phyloP scores from a whole-genome alignment of 1,140 invertebrate genomes.

The Drosophila lowei region DNA sequence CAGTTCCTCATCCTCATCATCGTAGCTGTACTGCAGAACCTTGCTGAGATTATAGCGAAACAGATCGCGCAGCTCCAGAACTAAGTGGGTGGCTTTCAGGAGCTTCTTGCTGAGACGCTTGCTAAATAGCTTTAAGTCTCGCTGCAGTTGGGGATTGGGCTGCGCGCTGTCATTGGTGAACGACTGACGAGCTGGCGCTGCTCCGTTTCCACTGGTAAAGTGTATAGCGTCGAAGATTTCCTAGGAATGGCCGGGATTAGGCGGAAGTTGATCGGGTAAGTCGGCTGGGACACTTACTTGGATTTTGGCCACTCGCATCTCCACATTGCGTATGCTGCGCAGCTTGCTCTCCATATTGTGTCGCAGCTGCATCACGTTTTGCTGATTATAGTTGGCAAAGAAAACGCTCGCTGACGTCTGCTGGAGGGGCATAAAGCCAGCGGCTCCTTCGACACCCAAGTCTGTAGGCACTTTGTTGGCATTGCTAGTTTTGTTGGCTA shows the following conservation, averaged over 20 bases:
- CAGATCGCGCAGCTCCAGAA: conserved; percentile 69
- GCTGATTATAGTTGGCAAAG: conserved; percentile 72
- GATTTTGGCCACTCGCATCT: conserved; percentile 85
- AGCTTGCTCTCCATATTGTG: conserved; percentile 73
- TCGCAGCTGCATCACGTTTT: conserved; percentile 74
- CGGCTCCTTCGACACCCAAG: conserved; percentile 28
- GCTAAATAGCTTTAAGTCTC: conserved; percentile 81
- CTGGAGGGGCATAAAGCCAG: conserved; percentile 59
- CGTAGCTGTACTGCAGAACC: conserved; percentile 63
- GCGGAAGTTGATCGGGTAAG: not conserved
- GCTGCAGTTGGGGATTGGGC: conserved; percentile 50
- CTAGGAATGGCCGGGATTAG: conserved; percentile 51
- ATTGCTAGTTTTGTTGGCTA: conserved; percentile 62
- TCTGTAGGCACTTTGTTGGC: conserved; percentile 72
- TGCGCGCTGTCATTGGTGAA: conserved; percentile 37
- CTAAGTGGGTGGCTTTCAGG: conserved; percentile 79
- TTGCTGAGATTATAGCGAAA: conserved; percentile 75
- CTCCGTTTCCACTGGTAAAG: conserved; percentile 52
- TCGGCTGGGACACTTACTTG: conserved; percentile 80
- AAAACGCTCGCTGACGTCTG: conserved; percentile 71
- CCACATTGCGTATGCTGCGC: conserved; percentile 84
- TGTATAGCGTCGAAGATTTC: conserved; percentile 84
- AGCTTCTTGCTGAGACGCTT: conserved; percentile 83
- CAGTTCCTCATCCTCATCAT: conserved; percentile 59
- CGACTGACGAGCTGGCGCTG: conserved; percentile 16